Conservation (phyloP, 2,888 invertebrate species). For the Lingula anatina region DNA sequence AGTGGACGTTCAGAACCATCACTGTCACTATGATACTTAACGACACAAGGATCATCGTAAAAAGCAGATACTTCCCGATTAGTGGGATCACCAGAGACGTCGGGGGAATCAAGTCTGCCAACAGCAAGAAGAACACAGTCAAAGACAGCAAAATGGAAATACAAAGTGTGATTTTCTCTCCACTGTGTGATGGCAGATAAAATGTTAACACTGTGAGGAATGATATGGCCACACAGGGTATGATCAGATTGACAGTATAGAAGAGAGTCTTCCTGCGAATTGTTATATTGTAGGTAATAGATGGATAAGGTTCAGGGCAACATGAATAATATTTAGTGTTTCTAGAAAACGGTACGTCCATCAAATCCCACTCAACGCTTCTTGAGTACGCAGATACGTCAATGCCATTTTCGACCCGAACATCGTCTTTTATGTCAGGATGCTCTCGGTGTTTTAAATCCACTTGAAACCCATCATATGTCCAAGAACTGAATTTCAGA, state of each 20-base stretch:
- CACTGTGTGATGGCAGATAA: too few relatives aligned
- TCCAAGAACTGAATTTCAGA: slow-evolving; percentile 99
- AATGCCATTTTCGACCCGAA: slow-evolving; percentile 31
- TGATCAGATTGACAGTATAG: too few relatives aligned
- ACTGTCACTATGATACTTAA: slow-evolving; percentile 92
- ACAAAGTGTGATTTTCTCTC: too few relatives aligned
- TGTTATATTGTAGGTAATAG: slow-evolving; percentile 53
- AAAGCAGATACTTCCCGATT: slow-evolving; percentile 86
- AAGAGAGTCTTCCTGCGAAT: too few relatives aligned
- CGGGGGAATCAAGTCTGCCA: slow-evolving; percentile 99
- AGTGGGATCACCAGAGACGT: slow-evolving; percentile 94
- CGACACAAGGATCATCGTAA: slow-evolving; percentile 97
- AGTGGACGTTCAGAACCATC: slow-evolving; percentile 92
- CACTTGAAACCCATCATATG: too few relatives aligned
- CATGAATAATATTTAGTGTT: slow-evolving; percentile 57
- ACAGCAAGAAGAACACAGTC: too few relatives aligned
- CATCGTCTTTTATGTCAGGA: slow-evolving; percentile 13
- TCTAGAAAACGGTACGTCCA: slow-evolving; percentile 59
- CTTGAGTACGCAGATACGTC: slow-evolving; percentile 47
- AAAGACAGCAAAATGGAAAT: too few relatives aligned
- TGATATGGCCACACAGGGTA: slow-evolving; percentile 93
- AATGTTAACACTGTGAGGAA: slow-evolving; percentile 93
- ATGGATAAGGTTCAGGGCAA: slow-evolving; percentile 49
- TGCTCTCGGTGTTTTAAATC: slow-evolving; percentile 51
- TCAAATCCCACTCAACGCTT: slow-evolving; percentile 49